Conservation (phyloP, 2,113 vertebrate species). For the Albula glossodonta region DNA sequence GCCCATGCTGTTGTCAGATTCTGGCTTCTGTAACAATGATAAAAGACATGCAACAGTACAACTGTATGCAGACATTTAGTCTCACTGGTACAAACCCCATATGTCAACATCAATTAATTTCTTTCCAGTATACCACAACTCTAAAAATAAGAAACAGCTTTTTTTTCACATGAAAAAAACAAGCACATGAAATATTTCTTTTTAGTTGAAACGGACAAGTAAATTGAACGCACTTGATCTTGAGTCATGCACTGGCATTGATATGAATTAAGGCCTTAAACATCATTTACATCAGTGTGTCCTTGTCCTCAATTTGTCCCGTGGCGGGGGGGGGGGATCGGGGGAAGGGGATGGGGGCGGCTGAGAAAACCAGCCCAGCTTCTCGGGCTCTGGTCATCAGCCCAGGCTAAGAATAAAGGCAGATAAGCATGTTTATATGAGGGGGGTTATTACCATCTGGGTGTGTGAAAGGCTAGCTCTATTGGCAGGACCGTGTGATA, state of each 20-base stretch:
- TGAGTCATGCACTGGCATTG: not conserved
- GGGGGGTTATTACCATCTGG: not conserved
- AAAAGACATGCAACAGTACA: not conserved
- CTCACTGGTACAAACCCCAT: not conserved
- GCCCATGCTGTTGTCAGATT: not conserved
- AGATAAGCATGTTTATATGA: conserved; percentile 1
- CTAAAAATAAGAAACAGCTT: not conserved
- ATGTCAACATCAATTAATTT: not conserved
- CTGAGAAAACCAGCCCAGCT: too few relatives aligned
- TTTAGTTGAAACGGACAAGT: not conserved
- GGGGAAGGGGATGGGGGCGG: too few relatives aligned
- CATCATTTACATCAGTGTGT: not conserved
- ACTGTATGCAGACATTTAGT: not conserved
- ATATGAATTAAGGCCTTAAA: not conserved
- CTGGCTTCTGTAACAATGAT: not conserved
- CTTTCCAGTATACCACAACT: not conserved
- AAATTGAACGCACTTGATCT: not conserved
- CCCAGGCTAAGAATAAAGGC: not conserved
- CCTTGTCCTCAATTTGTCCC: not conserved
- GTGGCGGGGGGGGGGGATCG: too few relatives aligned
- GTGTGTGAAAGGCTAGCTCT: not conserved
- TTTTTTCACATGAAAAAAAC: not conserved
- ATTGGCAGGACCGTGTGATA: not conserved
- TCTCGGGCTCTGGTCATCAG: not conserved
- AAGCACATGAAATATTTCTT: not conserved